Conservation (phyloP, 2,888 invertebrate genomes). For the Ornithoptera priamus region DNA sequence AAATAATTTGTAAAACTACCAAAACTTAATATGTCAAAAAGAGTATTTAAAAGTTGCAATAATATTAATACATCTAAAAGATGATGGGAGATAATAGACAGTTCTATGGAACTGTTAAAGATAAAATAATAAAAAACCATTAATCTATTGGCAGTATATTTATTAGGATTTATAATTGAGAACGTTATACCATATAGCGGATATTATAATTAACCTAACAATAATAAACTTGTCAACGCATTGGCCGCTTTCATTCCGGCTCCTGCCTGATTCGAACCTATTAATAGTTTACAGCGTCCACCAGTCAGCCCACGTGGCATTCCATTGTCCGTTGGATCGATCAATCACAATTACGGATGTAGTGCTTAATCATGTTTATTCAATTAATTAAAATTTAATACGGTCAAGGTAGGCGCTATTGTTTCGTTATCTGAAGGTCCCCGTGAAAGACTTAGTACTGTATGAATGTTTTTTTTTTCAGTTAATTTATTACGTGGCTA, state of each 20-base stretch:
- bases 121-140: background rate
- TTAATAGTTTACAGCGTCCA: slow-evolving; percentile 40
- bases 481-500: background rate
- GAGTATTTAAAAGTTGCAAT: background rate
- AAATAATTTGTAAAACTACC: background rate
- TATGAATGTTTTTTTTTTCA: background rate
- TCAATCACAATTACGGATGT: slow-evolving; percentile 77
- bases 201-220: slow-evolving; percentile 3
- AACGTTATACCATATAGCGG: background rate
- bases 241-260: slow-evolving; percentile 46
- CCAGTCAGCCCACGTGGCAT: slow-evolving; percentile 37
- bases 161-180: background rate
- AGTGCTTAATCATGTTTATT: slow-evolving; percentile 67
- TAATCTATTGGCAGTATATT: background rate
- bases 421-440: slow-evolving; percentile 30
- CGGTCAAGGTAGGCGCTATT: slow-evolving; percentile 55
- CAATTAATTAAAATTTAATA: slow-evolving; percentile 65
- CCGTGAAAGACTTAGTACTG: slow-evolving; percentile 8
- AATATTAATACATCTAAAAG: background rate
- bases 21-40: background rate
- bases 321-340: slow-evolving; percentile 41
- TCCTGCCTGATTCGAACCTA: slow-evolving; percentile 63
- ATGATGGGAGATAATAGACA: no score
- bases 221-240: slow-evolving; percentile 28
- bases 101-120: background rate